A percentile compares a stretch with the other conserved stretches of the same genome.
phyloP scores from a whole-genome alignment of 2,888 invertebrate genomes.

The Tetranychus truncatus region DNA sequence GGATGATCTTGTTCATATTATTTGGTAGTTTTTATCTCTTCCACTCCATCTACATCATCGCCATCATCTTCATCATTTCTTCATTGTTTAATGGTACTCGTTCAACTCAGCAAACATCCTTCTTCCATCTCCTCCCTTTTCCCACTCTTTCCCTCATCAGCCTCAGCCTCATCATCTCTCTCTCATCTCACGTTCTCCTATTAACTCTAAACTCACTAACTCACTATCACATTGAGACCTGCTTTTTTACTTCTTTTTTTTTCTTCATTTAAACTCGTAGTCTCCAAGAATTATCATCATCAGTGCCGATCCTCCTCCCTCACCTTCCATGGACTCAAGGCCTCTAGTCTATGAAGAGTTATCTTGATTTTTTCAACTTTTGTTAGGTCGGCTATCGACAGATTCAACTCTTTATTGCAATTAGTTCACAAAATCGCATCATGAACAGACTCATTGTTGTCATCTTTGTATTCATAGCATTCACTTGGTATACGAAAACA shows the following conservation, averaged over 20 bases:
- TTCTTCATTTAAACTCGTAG: not conserved
- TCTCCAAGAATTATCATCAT: not conserved
- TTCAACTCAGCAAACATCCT: not conserved
- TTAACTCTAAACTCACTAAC: constrained; percentile 1
- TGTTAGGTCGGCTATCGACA: not conserved
- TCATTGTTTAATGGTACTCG: not conserved
- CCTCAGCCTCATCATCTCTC: not conserved
- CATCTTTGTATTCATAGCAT: not conserved
- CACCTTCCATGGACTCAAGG: not conserved
- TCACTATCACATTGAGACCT: constrained; percentile 1
- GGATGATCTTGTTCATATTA: not conserved
- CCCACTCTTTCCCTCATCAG: not conserved
- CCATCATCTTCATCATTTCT: not conserved
- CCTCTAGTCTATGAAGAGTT: not conserved
- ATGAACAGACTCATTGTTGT: not conserved
- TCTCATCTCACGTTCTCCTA: not conserved
- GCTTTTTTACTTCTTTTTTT: not conserved
- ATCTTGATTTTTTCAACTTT: not conserved
- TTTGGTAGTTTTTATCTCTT: no score
- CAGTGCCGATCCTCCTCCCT: not conserved
- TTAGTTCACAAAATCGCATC: not conserved
- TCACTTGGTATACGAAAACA: not conserved
- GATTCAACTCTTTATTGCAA: not conserved
- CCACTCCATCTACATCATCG: no score
- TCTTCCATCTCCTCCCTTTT: not conserved